These are phyloP conservation scores for Ara ararauna DNA, from an alignment of 2,797 vertebrate species.

Conservation along the genomic window DNA sequence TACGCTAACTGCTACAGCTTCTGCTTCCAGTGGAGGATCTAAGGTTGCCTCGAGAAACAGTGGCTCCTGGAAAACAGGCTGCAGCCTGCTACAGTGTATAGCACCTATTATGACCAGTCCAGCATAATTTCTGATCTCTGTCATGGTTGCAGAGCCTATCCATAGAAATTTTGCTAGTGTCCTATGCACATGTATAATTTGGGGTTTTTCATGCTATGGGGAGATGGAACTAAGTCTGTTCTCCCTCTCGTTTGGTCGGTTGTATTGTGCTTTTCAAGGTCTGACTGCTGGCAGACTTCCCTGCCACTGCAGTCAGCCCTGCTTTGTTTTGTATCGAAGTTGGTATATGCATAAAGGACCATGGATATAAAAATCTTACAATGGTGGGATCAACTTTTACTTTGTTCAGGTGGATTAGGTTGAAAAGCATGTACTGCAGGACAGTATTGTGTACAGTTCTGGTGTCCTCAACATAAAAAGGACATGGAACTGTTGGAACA, in stretches of 20 bases:
- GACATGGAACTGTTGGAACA: too few relatives aligned
- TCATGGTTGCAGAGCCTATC: neutral
- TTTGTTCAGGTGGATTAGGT: neutral
- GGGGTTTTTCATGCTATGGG: neutral
- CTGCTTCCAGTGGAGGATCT: neutral
- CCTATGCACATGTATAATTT: neutral
- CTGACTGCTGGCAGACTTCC: neutral
- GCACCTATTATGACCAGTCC: neutral
- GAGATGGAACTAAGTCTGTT: neutral
- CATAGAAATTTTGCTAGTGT: neutral
- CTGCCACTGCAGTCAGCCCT: neutral
- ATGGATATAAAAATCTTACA: neutral
- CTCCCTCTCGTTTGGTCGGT: neutral
- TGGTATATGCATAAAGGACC: neutral
- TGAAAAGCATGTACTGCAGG: neutral
- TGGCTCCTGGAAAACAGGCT: neutral
- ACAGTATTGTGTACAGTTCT: neutral
- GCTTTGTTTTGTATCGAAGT: neutral
- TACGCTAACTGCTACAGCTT: neutral
- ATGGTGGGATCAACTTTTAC: neutral
- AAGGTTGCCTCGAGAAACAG: neutral
- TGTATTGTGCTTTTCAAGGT: neutral
- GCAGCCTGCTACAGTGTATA: neutral
- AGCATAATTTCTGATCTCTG: neutral
- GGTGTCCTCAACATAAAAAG: too few relatives aligned